Conservation (phyloP, 2,797 vertebrate species). For the Sorex maritimensis region DNA sequence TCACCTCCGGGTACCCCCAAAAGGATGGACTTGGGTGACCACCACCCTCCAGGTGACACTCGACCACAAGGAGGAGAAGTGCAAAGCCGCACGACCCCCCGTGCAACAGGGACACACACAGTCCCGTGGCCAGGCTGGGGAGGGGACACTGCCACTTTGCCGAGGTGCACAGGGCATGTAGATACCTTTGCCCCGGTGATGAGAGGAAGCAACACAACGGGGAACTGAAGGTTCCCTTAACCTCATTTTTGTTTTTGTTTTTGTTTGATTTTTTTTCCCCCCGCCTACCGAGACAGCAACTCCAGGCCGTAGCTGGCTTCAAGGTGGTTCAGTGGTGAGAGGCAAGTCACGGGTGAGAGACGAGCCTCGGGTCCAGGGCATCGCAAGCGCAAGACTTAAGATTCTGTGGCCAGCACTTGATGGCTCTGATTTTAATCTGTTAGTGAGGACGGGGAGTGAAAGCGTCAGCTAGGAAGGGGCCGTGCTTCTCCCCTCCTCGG, state of each 20-base stretch:
- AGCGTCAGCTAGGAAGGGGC: neutral
- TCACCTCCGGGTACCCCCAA: constrained; percentile 30
- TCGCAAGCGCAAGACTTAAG: neutral
- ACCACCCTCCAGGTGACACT: neutral
- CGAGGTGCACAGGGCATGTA: neutral
- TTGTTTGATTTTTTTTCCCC: constrained; percentile 46
- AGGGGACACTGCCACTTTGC: too few species aligned
- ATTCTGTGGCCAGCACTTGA: constrained; percentile 44
- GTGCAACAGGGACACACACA: neutral
- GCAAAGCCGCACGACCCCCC: neutral
- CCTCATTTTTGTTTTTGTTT: neutral
- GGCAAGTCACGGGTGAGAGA: neutral
- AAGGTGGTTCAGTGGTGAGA: neutral
- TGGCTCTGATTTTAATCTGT: neutral
- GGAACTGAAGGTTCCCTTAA: neutral
- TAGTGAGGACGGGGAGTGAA: neutral
- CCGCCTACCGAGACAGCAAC: neutral
- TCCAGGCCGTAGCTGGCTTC: neutral
- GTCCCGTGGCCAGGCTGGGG: too few species aligned
- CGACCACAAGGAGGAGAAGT: neutral
- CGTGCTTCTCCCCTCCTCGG: neutral
- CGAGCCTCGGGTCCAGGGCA: neutral
- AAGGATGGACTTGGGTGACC: neutral
- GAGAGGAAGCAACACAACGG: neutral
- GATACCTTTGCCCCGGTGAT: neutral